These are phyloP conservation scores for Amaurobius ferox DNA, from an alignment of 2,888 invertebrate species.

Conservation along the genomic window DNA sequence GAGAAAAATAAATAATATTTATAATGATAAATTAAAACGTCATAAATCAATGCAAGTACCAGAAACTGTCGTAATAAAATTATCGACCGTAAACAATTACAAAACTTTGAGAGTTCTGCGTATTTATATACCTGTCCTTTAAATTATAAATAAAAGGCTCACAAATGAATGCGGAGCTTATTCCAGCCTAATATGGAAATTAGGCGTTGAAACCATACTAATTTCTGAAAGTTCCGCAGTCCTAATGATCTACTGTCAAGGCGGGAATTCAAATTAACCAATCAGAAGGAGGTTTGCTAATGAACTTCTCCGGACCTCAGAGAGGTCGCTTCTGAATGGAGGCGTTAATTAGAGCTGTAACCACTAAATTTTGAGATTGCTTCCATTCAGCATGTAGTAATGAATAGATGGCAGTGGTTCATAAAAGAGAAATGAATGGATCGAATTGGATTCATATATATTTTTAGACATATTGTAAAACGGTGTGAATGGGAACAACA, in stretches of 20 bases:
- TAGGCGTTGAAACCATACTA: constrained; percentile 41
- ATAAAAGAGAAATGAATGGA: too few species aligned
- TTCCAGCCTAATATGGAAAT: constrained; percentile 52
- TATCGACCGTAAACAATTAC: too few species aligned
- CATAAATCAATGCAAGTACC: too few species aligned
- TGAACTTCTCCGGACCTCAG: constrained; percentile 45
- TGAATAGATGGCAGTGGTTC: constrained; percentile 18
- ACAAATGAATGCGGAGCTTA: constrained; percentile 52
- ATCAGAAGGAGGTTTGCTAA: constrained; percentile 47
- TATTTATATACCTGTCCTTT: too few species aligned
- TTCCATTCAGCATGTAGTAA: neutral
- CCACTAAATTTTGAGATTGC: constrained; percentile 40
- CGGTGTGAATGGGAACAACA: too few species aligned
- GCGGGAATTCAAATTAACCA: constrained; percentile 68
- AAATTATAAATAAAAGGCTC: neutral
- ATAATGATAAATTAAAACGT: too few species aligned
- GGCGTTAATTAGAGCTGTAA: constrained; percentile 60
- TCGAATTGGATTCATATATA: too few species aligned
- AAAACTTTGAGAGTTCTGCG: too few species aligned
- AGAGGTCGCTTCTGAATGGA: constrained; percentile 15
- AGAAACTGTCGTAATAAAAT: too few species aligned
- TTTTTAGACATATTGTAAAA: too few species aligned
- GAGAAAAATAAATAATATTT: too few species aligned
- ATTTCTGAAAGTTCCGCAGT: constrained; percentile 56
- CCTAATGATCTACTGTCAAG: constrained; percentile 45